Evolutionary conservation across 2,113 vertebrate genomes (phyloP).

Genomic region (Corythornis vintsioides): DNA sequence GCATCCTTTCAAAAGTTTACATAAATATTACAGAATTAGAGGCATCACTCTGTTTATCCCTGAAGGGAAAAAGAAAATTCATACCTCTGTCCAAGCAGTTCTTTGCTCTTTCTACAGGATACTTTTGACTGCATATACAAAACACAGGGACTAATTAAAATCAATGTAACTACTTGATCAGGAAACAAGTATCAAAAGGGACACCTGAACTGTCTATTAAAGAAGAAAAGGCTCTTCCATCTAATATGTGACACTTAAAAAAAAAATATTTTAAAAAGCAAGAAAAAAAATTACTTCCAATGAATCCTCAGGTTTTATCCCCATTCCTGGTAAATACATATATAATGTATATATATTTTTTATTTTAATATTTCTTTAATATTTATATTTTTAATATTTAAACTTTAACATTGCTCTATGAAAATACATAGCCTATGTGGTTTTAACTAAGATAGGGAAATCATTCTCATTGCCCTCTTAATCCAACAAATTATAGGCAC

Average conservation of each 20-base stretch:
- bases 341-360: no score
- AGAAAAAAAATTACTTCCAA: background rate
- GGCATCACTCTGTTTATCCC: conserved; percentile 1
- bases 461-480: background rate
- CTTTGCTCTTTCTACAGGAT: background rate
- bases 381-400: background rate
- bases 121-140: background rate
- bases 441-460: background rate
- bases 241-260: background rate
- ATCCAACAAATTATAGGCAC: background rate
- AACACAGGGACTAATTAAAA: conserved; percentile 4
- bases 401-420: background rate
- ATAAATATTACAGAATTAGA: conserved; percentile 18
- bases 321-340: no score
- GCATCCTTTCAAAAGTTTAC: background rate
- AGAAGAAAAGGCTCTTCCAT: background rate
- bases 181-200: background rate
- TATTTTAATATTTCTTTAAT: no score
- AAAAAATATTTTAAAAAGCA: background rate
- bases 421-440: background rate
- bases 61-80: conserved; percentile 3
- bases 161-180: background rate
- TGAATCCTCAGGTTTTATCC: background rate
- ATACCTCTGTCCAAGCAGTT: background rate
- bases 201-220: background rate